phyloP scores from a whole-genome alignment of 2,797 vertebrate species.

The Pteropus rufus region DNA sequence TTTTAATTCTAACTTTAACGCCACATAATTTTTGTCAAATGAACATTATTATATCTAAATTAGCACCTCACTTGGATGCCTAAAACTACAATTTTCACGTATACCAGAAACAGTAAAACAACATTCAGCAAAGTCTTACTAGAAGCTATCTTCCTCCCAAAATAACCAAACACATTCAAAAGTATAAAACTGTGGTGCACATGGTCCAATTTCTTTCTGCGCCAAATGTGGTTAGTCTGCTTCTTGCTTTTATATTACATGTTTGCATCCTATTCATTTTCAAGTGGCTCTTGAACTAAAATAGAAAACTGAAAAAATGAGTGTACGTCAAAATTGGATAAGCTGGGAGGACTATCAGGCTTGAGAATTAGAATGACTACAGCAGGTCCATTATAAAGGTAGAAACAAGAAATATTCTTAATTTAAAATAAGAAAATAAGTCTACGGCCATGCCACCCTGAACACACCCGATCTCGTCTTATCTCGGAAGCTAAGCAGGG shows the following conservation, averaged over 20 bases:
- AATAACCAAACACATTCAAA: constrained; percentile 40
- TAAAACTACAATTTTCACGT: constrained; percentile 47
- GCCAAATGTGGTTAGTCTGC: constrained; percentile 20
- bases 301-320: constrained; percentile 47
- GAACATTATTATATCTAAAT: constrained; percentile 33
- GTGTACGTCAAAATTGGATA: constrained; percentile 28
- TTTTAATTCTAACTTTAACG: constrained; percentile 11
- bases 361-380: neutral
- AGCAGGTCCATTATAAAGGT: neutral
- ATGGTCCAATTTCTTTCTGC: constrained; percentile 34
- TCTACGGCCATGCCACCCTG: too few species aligned
- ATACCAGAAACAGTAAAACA: constrained; percentile 25
- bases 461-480: too few species aligned
- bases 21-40: constrained; percentile 42
- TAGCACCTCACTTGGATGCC: neutral
- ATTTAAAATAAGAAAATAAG: neutral
- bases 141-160: constrained; percentile 48
- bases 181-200: neutral
- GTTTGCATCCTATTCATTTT: constrained; percentile 46
- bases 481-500: too few species aligned
- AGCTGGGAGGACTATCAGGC: neutral
- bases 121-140: constrained; percentile 46
- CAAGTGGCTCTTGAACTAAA: constrained; percentile 44
- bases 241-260: constrained; percentile 42
- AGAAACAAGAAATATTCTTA: constrained; percentile 18